Conservation (phyloP, 2,113 vertebrate species). For the Dryoscopus gambensis region DNA sequence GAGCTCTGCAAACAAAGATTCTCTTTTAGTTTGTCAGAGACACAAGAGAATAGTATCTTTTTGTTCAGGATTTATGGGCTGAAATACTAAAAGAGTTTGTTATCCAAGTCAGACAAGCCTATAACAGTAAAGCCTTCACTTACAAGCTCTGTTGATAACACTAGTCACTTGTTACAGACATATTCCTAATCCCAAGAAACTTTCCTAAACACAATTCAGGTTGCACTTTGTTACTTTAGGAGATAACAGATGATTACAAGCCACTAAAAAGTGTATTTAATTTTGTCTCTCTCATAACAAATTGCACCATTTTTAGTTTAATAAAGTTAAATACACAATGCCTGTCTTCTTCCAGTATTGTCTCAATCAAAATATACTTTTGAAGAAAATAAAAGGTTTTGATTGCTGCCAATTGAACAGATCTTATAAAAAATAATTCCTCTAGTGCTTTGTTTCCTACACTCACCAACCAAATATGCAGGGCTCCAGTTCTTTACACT, state of each 20-base stretch:
- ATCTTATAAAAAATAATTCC: neutral
- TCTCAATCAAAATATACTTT: neutral
- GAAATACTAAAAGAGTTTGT: constrained; percentile 26
- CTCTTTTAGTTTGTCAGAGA: neutral
- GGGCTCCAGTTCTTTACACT: neutral
- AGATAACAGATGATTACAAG: neutral
- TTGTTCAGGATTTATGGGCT: neutral
- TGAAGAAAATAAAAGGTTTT: neutral
- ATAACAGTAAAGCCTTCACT: neutral
- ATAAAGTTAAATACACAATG: neutral
- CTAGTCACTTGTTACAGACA: neutral
- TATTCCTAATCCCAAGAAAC: neutral
- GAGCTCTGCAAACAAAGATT: constrained; percentile 45
- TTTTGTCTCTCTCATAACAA: neutral
- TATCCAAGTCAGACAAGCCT: neutral
- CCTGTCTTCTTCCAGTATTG: neutral
- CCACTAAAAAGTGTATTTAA: neutral
- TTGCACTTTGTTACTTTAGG: neutral
- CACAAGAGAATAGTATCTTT: constrained; percentile 11
- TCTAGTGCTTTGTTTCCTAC: neutral
- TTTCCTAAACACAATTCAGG: neutral
- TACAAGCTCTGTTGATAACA: constrained; percentile 4
- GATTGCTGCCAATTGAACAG: neutral
- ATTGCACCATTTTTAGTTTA: neutral
- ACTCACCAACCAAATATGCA: neutral